These are phyloP conservation scores for Dromiciops gliroides DNA, from an alignment of 2,113 vertebrate species.

Conservation along the genomic window DNA sequence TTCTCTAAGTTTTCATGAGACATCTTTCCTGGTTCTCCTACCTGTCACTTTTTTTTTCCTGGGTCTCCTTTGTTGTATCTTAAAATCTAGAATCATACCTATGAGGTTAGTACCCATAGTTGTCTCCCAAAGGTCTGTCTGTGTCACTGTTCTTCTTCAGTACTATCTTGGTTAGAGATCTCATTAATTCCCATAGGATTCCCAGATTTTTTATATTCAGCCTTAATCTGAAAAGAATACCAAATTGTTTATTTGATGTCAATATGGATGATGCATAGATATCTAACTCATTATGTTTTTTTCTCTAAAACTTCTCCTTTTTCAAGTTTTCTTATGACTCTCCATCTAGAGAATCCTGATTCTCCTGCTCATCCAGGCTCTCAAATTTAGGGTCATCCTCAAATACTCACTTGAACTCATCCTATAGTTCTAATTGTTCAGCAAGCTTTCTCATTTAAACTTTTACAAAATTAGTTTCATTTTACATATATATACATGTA, in stretches of 20 bases:
- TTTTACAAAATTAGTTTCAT: neutral
- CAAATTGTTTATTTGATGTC: neutral
- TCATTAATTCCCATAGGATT: neutral
- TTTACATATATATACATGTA: too few relatives aligned
- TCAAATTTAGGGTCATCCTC: neutral
- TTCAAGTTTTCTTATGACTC: neutral
- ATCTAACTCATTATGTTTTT: neutral
- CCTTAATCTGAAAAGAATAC: neutral
- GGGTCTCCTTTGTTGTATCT: neutral
- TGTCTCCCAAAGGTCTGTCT: neutral
- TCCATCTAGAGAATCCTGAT: neutral
- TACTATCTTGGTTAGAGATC: neutral
- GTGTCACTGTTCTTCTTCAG: neutral
- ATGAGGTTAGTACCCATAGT: neutral
- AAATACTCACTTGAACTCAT: neutral
- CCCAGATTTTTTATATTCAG: neutral
- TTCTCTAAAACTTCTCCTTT: neutral
- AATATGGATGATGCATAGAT: neutral
- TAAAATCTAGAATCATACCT: neutral
- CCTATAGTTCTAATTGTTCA: neutral
- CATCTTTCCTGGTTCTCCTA: neutral
- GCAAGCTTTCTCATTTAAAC: neutral
- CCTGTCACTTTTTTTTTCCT: neutral
- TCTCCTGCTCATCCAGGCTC: neutral
- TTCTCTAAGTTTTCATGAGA: neutral